Percentiles rank a stretch among this genome's conserved stretches.
Evolutionary conservation across 2,113 vertebrate species (phyloP).

Genomic region (Tychaedon coryphoeus): DNA sequence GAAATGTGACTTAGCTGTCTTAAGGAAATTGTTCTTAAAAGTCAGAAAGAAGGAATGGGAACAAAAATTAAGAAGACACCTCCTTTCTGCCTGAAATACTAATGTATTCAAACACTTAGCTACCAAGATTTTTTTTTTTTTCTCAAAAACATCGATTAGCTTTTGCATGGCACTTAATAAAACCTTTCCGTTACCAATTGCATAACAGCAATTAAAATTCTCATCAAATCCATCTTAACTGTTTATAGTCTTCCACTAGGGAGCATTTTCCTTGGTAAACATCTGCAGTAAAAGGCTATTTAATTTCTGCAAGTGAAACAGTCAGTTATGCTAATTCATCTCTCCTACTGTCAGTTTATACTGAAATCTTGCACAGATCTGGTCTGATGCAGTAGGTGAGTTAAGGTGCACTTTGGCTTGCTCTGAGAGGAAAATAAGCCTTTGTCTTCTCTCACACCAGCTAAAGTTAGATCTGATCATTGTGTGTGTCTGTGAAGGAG

Average conservation of each 20-base stretch:
- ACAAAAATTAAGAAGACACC: not conserved
- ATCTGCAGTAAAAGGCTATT: constrained; percentile 76
- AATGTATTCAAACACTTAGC: not conserved
- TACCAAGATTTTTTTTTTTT: constrained; percentile 30
- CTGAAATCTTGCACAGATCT: constrained; percentile 52
- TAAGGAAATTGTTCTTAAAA: not conserved
- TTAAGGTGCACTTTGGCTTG: not conserved
- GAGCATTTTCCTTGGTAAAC: constrained; percentile 76
- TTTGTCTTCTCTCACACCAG: not conserved
- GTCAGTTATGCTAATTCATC: constrained; percentile 73
- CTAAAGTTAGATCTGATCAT: not conserved
- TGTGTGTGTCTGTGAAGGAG: not conserved
- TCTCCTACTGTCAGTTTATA: constrained; percentile 70
- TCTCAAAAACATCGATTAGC: constrained; percentile 39
- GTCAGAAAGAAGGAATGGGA: not conserved
- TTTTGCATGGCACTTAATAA: constrained; percentile 72
- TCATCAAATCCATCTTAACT: constrained; percentile 77
- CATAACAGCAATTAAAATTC: constrained; percentile 78
- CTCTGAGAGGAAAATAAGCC: not conserved
- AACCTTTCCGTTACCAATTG: constrained; percentile 70
- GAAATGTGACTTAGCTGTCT: not conserved
- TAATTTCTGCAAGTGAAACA: constrained; percentile 75
- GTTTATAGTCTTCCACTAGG: constrained; percentile 72
- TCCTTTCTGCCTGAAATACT: constrained; percentile 8
- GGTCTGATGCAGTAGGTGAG: not conserved